Conservation (phyloP, 2,113 vertebrate species). For the Anolis carolinensis region DNA sequence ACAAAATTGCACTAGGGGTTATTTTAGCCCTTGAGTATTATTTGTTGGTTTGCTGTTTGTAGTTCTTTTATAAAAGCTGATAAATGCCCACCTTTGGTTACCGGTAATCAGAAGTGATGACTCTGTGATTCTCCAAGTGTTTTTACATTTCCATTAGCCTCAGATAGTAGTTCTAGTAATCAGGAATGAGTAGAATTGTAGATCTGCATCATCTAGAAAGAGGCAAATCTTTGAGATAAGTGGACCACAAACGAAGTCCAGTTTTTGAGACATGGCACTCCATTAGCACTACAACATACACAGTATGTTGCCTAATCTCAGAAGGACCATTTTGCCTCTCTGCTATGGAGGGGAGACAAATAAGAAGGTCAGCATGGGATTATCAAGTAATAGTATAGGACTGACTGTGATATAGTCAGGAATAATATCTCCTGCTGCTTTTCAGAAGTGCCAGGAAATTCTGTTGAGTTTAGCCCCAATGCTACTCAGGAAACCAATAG, state of each 20-base stretch:
- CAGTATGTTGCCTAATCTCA: background rate
- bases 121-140: background rate
- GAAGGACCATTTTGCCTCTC: background rate
- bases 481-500: no score
- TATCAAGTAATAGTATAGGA: background rate
- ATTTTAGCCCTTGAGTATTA: background rate
- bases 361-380: background rate
- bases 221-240: background rate
- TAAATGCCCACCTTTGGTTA: conserved; percentile 17
- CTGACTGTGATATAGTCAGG: background rate
- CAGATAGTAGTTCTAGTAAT: background rate
- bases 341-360: background rate
- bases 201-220: background rate
- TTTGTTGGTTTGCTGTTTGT: background rate
- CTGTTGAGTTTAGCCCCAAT: no score
- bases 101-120: background rate
- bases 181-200: background rate
- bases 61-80: conserved; percentile 11
- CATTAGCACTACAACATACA: background rate
- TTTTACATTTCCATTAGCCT: background rate
- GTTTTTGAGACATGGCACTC: background rate
- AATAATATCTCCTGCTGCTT: background rate
- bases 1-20: background rate
- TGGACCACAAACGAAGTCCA: background rate
- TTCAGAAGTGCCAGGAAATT: background rate